Base-by-base conservation (phyloP, 2,888 invertebrate genomes). In the Drosophila rellima region DNA sequence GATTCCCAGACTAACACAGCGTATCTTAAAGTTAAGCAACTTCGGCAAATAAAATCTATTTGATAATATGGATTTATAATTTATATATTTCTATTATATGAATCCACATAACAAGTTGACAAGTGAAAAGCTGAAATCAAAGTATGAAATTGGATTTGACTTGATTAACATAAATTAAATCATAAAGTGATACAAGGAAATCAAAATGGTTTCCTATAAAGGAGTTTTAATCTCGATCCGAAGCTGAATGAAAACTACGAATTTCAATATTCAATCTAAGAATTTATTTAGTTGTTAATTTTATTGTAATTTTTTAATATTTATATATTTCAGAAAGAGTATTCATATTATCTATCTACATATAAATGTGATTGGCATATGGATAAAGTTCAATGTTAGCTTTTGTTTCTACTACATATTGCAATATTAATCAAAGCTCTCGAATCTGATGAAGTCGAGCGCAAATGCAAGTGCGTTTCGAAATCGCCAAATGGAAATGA, bases 401-500 rank as follows among this genome's bases (percentile, higher is more conserved):
- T 50, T 13, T 3, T 11, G 48, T 31, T 48, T 29, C 18, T 2
- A 35, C 10, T 10, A 20, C 29, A 11, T 6, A 31, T 37, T 13
- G 13, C 29, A 52, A 52, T 55, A n/a, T 20, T 44, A 33, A 45
- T 44, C 2, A 26, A 40, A 39, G 6, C 7, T 18, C n/a, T 3
- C 11, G 17, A n/a, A 26, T 45, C 17, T 17, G 29, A 29, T 37
- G 2, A 45, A 35, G 35, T 4, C 13, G 26, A 40, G n/a, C 18
- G 29, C 35, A 15, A 44, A 44, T 44, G 26, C 26, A 44, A 52
- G 29, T 35, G 23, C 42, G 5, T n/a, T 23, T 35, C 26, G 20
- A 57, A 48, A 26, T 17, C 37, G 4, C 6, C 31, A 17, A 48
- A 42, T 44, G 31, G 7, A 59, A 59, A 44, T 26, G 17, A 59